Base-by-base conservation (phyloP, 2,888 invertebrate species). In the Cheilosia vulpina region DNA sequence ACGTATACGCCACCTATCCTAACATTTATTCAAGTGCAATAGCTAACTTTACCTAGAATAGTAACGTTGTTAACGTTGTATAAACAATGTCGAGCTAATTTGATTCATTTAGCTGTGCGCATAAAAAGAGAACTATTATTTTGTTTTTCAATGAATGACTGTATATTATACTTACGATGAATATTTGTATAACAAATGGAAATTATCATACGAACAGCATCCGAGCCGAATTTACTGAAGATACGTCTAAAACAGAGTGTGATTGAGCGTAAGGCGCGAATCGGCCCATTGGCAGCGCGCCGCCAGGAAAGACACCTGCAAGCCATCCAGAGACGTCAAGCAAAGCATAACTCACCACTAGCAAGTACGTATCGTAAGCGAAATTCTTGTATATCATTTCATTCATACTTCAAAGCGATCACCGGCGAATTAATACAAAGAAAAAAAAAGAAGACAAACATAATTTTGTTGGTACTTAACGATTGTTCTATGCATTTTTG, bases 191-290 rank as follows among this genome's bases (percentile, higher is more conserved):
- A 87, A 78, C 80, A 76, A 78, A 69, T 72, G 77, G 75, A 72
- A 84, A 87, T 79, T 76, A 80, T 87, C 88, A 87, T 88, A 88
- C 71, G 88, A 87, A 90, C 94, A 97, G 98, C 98, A 92, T 98
- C 98, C 93, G 98, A 98, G 95, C 98, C 98, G 90, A 98, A 98
- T 94, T 95, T 98, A 93, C 95, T 97, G 94, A 97, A 97, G 94
- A 96, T 97, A 93, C 96, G 97, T 89, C 95, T 97, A 92, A 97
- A 97, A 94, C 97, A 98, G 94, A 97, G 98, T 92, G 98, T 98
- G 92, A 96, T 97, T 94, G 98, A 98, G 93, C 95, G 98, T 89
- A 96, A 98, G 92, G 96, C 97, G 92, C 89, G 92, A 79, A 90
- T 90, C 87, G 98, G 98, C 92, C 98, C 98, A 89, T 95, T 98